Conservation (phyloP, 2,113 vertebrate species). For the Mustela nigripes region DNA sequence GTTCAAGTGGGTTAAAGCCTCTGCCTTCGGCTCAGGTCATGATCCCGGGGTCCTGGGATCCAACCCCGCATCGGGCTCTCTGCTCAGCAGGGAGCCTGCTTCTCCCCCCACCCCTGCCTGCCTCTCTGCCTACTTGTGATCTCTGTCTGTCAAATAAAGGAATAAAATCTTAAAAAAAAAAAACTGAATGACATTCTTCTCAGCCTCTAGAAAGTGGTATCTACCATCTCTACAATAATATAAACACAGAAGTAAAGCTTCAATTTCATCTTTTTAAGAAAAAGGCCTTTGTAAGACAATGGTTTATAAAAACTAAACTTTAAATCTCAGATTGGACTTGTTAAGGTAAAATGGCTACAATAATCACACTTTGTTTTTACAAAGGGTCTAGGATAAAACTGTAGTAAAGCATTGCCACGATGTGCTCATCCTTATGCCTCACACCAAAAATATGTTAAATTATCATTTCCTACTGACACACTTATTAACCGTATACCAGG, state of each 20-base stretch:
- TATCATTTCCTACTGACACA: neutral
- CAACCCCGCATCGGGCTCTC: too few relatives aligned
- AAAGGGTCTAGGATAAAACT: neutral
- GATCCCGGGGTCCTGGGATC: too few relatives aligned
- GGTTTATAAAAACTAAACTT: neutral
- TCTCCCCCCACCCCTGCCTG: too few relatives aligned
- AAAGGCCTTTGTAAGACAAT: neutral
- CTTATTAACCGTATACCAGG: neutral
- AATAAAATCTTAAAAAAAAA: neutral
- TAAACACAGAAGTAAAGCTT: neutral
- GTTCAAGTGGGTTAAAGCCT: too few relatives aligned
- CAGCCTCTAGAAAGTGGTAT: neutral
- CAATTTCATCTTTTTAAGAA: neutral
- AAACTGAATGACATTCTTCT: neutral
- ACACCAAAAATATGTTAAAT: neutral
- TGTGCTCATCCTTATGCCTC: neutral
- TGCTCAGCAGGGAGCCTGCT: too few relatives aligned
- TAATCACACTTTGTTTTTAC: neutral
- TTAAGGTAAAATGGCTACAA: neutral
- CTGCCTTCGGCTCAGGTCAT: too few relatives aligned
- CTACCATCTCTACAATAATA: neutral
- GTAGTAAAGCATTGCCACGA: neutral
- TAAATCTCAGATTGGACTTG: neutral
- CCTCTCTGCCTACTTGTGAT: too few relatives aligned
- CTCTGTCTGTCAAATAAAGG: too few relatives aligned